A percentile compares a stretch with the other conserved stretches of the same genome.
phyloP scores from a whole-genome alignment of 2,888 invertebrate genomes.

The Lepidonotus clava region DNA sequence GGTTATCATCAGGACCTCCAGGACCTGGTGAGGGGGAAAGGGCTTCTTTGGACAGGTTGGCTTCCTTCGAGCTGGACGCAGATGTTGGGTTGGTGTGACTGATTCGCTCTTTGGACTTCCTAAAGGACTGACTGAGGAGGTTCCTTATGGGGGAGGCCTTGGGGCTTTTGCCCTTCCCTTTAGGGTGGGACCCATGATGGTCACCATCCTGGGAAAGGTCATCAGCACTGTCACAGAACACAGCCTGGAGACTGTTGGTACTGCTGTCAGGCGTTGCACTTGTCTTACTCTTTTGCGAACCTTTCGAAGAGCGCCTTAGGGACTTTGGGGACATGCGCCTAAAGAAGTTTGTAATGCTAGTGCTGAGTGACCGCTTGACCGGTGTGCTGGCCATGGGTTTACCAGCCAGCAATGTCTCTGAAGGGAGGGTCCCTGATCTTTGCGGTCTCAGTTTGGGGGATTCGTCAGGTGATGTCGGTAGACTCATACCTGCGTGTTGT shows the following conservation, averaged over 20 bases:
- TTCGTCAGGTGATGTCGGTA: constrained; percentile 57
- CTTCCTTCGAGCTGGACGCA: background rate
- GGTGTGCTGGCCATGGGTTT: constrained; percentile 68
- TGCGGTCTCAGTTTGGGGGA: constrained; percentile 29
- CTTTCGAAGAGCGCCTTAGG: constrained; percentile 45
- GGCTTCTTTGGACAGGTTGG: constrained; percentile 16
- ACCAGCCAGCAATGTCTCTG: constrained; percentile 61
- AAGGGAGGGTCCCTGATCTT: constrained; percentile 57
- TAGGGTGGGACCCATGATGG: background rate
- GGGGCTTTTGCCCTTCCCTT: constrained; percentile 22
- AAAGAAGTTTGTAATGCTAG: constrained; percentile 76
- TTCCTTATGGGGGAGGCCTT: constrained; percentile 17
- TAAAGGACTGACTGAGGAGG: background rate
- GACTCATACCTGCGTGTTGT: constrained; percentile 50
- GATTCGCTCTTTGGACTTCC: constrained; percentile 30
- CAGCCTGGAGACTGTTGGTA: constrained; percentile 48
- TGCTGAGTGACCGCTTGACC: constrained; percentile 72
- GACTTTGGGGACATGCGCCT: constrained; percentile 66
- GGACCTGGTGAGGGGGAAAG: background rate
- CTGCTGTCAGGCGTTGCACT: constrained; percentile 51
- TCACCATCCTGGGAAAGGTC: constrained; percentile 34
- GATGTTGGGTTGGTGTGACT: background rate
- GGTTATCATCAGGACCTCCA: background rate
- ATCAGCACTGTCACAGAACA: constrained; percentile 46
- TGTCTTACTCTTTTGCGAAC: constrained; percentile 14